A percentile compares a stretch with the other conserved stretches of the same genome.
These are phyloP conservation scores for Eulithis testata DNA, from an alignment of 2,888 invertebrate species.

Conservation along the genomic window DNA sequence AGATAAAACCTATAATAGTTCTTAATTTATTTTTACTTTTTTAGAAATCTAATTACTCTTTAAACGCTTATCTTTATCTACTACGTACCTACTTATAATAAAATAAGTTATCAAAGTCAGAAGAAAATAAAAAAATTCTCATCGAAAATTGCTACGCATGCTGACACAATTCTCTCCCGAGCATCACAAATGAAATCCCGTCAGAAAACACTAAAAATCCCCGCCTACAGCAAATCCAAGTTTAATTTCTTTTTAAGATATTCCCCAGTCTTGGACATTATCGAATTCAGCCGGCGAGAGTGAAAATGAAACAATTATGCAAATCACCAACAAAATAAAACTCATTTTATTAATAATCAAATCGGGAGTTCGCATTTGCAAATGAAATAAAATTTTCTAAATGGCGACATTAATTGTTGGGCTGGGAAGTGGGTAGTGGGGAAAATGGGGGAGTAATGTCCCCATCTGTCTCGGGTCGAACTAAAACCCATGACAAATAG, in stretches of 20 bases:
- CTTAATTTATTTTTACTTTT: no score
- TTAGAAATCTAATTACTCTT: no score
- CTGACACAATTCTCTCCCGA: conserved; percentile 25
- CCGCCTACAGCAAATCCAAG: conserved; percentile 54
- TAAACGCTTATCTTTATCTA: background rate
- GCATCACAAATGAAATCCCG: conserved; percentile 47
- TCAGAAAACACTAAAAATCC: conserved; percentile 59
- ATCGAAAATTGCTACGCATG: conserved; percentile 32
- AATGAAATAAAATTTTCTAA: conserved; percentile 80
- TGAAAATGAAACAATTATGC: conserved; percentile 82
- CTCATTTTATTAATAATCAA: conserved; percentile 82
- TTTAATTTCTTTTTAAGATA: conserved; percentile 75
- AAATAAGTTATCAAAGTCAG: no score
- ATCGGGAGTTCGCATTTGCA: conserved; percentile 75
- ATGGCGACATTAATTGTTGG: conserved; percentile 78
- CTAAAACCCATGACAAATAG: conserved; percentile 1
- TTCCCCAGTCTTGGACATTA: conserved; percentile 60
- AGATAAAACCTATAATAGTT: no score
- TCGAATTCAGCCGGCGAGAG: conserved; percentile 67
- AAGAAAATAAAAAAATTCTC: conserved; percentile 7
- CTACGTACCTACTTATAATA: no score
- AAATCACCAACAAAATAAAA: conserved; percentile 81
- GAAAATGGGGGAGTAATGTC: conserved; percentile 34
- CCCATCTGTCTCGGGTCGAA: conserved; percentile 39
- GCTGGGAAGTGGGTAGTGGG: conserved; percentile 45